Evolutionary conservation across 2,888 invertebrate genomes (phyloP).

Genomic region (Iphiclides podalirius): DNA sequence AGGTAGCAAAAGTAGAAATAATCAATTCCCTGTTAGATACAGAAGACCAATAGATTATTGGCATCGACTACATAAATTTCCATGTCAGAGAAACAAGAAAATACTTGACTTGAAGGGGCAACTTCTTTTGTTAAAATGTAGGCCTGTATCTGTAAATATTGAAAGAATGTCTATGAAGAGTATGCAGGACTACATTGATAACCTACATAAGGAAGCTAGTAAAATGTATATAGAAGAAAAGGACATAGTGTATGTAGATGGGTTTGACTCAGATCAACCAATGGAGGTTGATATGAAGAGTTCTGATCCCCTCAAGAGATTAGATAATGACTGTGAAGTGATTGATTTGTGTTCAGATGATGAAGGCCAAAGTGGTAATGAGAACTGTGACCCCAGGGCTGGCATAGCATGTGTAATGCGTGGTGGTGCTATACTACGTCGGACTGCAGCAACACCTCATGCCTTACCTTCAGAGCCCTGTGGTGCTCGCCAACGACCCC

Average conservation of each 20-base stretch:
- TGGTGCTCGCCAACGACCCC: conserved; percentile 63
- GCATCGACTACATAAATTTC: conserved; percentile 63
- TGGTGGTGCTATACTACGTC: conserved; percentile 59
- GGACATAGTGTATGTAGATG: conserved; percentile 70
- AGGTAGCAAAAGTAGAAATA: conserved; percentile 59
- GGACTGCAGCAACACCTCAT: conserved; percentile 64
- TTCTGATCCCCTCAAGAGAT: conserved; percentile 55
- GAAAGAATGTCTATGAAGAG: conserved; percentile 61
- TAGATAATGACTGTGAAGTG: conserved; percentile 73
- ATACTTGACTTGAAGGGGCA: conserved; percentile 69
- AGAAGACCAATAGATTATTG: conserved; percentile 71
- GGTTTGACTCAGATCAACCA: conserved; percentile 50
- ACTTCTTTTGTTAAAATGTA: conserved; percentile 72
- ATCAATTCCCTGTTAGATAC: conserved; percentile 64
- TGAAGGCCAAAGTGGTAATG: conserved; percentile 68
- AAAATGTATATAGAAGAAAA: conserved; percentile 47
- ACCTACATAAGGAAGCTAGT: conserved; percentile 47
- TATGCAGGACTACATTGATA: conserved; percentile 64
- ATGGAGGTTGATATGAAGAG: conserved; percentile 45
- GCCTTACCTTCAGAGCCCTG: conserved; percentile 64
- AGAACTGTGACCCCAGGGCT: conserved; percentile 67
- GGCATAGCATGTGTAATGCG: conserved; percentile 65
- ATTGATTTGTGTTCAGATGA: conserved; percentile 86
- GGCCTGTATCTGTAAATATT: conserved; percentile 66
- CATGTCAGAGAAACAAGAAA: conserved; percentile 63